A percentile compares a stretch with the other conserved stretches of the same genome.
Conservation (phyloP, 1,140 invertebrate species). For the Yoshiicerus persimilis region DNA sequence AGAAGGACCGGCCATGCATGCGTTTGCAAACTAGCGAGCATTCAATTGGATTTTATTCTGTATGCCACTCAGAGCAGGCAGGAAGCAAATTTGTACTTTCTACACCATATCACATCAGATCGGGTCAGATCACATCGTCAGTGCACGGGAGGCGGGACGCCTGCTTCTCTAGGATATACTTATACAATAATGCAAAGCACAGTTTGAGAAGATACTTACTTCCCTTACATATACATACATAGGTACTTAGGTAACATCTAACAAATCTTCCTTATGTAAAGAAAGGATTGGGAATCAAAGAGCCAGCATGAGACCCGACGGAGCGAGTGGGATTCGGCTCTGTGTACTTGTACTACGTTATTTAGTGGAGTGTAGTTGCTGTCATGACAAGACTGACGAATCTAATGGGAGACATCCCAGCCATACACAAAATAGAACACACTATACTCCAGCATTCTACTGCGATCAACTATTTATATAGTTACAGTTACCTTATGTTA, state of each 20-base stretch:
- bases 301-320: not conserved
- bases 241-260: not conserved
- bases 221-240: not conserved
- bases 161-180: not conserved
- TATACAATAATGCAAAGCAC: not conserved
- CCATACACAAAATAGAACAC: not conserved
- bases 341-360: not conserved
- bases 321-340: not conserved
- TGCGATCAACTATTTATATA: not conserved
- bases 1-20: not conserved
- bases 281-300: conserved; percentile 12
- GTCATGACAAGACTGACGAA: conserved; percentile 15
- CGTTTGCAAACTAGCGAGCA: conserved; percentile 1
- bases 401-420: not conserved
- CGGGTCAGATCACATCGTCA: not conserved
- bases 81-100: not conserved
- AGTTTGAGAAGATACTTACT: not conserved
- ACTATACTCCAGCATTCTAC: not conserved
- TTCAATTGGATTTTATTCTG: conserved; percentile 11
- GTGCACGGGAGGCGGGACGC: not conserved
- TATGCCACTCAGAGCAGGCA: not conserved
- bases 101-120: not conserved
- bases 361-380: not conserved
- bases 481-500: not conserved
- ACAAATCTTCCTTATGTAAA: not conserved